Conservation (phyloP, 2,113 vertebrate genomes). For the Labeo catla region DNA sequence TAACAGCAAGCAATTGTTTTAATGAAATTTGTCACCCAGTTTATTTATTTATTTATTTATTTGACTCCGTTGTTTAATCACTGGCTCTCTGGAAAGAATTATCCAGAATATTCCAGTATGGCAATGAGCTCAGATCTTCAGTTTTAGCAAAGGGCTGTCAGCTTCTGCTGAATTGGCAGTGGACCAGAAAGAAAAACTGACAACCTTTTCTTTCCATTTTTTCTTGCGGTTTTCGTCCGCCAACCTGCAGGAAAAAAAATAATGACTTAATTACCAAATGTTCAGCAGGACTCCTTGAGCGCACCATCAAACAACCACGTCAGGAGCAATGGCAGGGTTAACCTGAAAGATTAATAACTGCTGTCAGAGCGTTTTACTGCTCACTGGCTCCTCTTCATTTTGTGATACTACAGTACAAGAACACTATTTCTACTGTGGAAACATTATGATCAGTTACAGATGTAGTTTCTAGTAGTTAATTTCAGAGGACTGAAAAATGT, state of each 20-base stretch:
- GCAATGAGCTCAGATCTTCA: not conserved
- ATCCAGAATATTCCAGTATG: not conserved
- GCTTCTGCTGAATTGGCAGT: not conserved
- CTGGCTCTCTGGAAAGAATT: not conserved
- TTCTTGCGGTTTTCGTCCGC: not conserved
- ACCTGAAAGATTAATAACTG: not conserved
- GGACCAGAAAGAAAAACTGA: not conserved
- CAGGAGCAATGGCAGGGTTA: not conserved
- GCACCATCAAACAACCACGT: not conserved
- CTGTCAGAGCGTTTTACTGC: not conserved
- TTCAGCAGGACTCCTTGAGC: conserved; percentile 6
- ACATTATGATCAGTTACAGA: not conserved
- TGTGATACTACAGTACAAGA: not conserved
- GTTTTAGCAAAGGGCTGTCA: not conserved
- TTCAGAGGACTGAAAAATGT: not conserved
- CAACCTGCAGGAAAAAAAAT: not conserved
- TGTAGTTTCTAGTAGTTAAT: not conserved
- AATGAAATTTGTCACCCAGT: not conserved
- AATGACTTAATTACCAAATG: conserved; percentile 4
- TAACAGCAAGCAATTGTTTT: not conserved
- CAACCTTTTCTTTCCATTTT: not conserved
- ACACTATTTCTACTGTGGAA: not conserved
- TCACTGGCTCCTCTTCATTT: not conserved
- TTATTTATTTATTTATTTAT: too few species aligned
- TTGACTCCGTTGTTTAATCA: not conserved